A percentile compares a stretch with the other conserved stretches of the same genome.
phyloP scores from a whole-genome alignment of 2,888 invertebrate genomes.

The Didymodactylos carnosus region DNA sequence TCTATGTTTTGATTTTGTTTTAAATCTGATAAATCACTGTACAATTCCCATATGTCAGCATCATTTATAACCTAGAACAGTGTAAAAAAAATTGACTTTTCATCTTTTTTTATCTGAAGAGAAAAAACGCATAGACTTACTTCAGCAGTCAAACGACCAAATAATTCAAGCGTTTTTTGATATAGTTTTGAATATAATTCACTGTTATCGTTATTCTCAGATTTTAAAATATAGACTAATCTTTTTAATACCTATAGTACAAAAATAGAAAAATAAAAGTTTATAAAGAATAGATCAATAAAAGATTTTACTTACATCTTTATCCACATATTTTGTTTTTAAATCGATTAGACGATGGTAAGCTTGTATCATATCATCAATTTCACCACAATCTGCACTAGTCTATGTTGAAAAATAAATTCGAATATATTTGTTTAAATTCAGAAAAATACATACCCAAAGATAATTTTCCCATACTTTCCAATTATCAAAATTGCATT shows the following conservation, averaged over 20 bases:
- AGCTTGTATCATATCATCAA: conserved; percentile 12
- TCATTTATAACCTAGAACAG: not conserved
- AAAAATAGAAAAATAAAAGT: not conserved
- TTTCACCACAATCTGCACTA: conserved; percentile 10
- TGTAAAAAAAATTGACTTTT: too few species aligned
- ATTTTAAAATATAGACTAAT: not conserved
- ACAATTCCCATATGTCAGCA: not conserved
- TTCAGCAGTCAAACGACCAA: not conserved
- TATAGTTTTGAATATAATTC: not conserved
- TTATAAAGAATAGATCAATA: not conserved
- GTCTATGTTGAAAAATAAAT: not conserved
- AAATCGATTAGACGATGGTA: conserved; percentile 11
- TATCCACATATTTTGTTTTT: conserved; percentile 11
- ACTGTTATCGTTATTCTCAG: not conserved
- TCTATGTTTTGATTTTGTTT: not conserved
- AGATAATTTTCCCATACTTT: conserved; percentile 85
- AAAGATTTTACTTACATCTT: too few species aligned
- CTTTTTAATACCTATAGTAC: not conserved
- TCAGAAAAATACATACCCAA: conserved; percentile 34
- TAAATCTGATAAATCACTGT: not conserved
- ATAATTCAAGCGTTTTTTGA: not conserved
- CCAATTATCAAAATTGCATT: conserved; percentile 74
- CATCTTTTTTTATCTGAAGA: too few species aligned
- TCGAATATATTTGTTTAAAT: too few species aligned
- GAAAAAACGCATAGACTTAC: too few species aligned